Base-by-base conservation (phyloP, 2,113 vertebrate species). In the Scartelaos histophorus region DNA sequence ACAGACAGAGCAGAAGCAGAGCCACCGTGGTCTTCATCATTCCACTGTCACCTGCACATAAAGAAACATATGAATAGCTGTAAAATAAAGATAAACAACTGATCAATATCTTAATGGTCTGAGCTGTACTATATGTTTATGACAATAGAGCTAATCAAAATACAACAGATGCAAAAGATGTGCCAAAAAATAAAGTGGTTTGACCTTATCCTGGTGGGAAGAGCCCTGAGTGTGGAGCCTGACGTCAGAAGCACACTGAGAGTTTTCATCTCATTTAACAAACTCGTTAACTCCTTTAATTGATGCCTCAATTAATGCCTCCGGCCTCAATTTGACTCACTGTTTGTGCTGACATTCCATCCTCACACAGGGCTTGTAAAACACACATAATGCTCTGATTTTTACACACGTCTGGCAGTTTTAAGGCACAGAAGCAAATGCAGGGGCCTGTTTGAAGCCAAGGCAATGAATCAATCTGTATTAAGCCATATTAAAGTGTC, bases 11-110 rank as follows among this genome's bases (percentile, higher is more conserved):
- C 81, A 97, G 90, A 84, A 97, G 90, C 75, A 97, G 87, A 76
- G 92, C 92, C 91, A 94, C 92, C 19, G 96, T 80, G 38, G 87
- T 93, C 94, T 94, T 96, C 97, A 98, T 98, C 90, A 84, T 91
- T 81, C 75, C 80, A 67, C 79, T 17, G 79, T 86, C 82, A 70
- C 62, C 67, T 74, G 76, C 49, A 69, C 35, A 70, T 43, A 21
- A 45, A 67, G 71, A 80, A 34, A 67, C 19, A n/a, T 24, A 57
- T 57, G 12, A 24, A 57, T n/a, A 57, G 17, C 16, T 17, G 49
- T 5, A 51, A 56, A 58, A 1, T 13, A 34, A 34, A 29, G 5
- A 16, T 24, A 60, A 29, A 60, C 25, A 61, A 61, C 4, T 15
- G 15, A 58, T 6, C 21, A 3, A 11, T 54, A 54, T n/a, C 5